Evolutionary conservation across 2,113 vertebrate species (phyloP), one percentile per base, ranked within the genome.

Genomic region (Benitochromis conjunctus): DNA sequence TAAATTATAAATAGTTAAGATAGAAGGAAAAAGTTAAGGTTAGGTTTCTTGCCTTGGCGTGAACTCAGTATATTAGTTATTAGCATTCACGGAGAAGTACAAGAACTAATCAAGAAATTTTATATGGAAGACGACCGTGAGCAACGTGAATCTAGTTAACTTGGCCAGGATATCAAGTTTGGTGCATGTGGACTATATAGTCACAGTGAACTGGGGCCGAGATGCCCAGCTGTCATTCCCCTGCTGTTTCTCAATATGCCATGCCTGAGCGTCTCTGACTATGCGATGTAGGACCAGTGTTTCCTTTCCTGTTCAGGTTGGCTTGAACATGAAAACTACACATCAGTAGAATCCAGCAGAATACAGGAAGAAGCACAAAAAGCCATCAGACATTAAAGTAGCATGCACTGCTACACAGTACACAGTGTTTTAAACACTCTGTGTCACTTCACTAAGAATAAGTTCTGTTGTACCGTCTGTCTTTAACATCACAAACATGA

Each of bases 271-370:
- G 3, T 26, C 21, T 46, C 21, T 46, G 24, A 2, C 64, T 71
- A 0, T 26, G 64, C 4, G 0, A 71, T 71, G 66, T 18, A 10
- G 1, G 66, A 71, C 41, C 0, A 18, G 66, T 26, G 38, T 46
- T 9, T 71, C 13, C 11, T 5, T 41, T 64, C 60, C 4, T 64
- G 60, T 38, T 64, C 60, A 41, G 41, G 60, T 64, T n/a, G 31
- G 31, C 60, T 64, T 36, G 31, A 64, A 64, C 31, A 34, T 1
- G 12, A 41, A 69, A 16, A 43, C 13, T 21, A 24, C 36, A 9
- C 36, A 24, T 43, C n/a, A 18, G 66, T 71, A 46, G 41, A 71
- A 24, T 46, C 26, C 41, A 46, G 13, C 0, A 1, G 38, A 69
- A 24, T 0, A 16, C 64, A 71, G 8, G 38, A 71, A 71, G 13